These are phyloP conservation scores for Neotoxoptera formosana DNA, from an alignment of 1,140 invertebrate species.

Conservation along the genomic window DNA sequence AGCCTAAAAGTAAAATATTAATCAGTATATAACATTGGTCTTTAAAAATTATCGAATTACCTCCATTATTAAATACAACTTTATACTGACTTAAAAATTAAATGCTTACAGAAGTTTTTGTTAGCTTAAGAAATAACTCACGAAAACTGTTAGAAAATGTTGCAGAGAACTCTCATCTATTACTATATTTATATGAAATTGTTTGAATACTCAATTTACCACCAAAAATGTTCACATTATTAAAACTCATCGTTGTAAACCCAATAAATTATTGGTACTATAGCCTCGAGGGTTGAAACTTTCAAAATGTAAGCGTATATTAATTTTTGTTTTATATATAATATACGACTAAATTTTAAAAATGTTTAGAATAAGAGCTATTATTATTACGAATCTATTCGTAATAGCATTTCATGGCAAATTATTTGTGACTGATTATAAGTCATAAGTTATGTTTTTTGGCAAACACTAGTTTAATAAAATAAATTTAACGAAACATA, in stretches of 20 bases:
- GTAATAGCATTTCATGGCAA: rapidly evolving
- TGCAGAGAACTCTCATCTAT: not conserved
- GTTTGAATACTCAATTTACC: not conserved
- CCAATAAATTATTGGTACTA: not conserved
- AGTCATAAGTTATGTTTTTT: not conserved
- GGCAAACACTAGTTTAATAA: not conserved
- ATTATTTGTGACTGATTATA: not conserved
- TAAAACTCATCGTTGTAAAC: not conserved
- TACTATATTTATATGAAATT: not conserved
- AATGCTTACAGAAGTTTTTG: not conserved
- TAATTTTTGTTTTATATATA: not conserved
- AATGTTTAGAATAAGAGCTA: not conserved
- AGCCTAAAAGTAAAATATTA: not conserved
- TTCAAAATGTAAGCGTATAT: not conserved
- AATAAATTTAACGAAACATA: not conserved
- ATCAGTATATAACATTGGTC: not conserved
- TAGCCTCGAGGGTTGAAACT: not conserved
- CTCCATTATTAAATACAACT: not conserved
- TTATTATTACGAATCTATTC: not conserved
- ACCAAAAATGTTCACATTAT: not conserved
- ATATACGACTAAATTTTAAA: not conserved
- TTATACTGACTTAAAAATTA: not conserved
- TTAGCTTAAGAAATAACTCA: not conserved
- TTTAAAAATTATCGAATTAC: not conserved
- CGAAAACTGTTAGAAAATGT: not conserved